A percentile compares a stretch with the other conserved stretches of the same genome.
Conservation (phyloP, 1,140 invertebrate genomes). For the Bombus haemorrhoidalis region DNA sequence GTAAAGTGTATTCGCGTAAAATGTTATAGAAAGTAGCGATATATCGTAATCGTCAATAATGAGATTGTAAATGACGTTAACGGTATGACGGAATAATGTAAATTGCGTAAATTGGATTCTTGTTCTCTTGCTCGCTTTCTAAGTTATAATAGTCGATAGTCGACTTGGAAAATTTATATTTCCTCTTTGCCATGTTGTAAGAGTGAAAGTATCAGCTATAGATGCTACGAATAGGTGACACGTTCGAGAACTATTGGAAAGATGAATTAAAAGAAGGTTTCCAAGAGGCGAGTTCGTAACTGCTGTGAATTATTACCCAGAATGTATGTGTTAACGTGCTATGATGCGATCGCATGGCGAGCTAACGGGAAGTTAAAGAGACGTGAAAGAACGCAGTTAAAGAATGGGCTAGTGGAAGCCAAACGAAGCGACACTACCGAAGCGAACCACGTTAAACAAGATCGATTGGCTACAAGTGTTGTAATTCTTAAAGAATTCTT, state of each 20-base stretch:
- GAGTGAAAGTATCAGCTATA: not conserved
- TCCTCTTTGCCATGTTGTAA: not conserved
- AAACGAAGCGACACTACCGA: not conserved
- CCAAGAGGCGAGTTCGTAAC: not conserved
- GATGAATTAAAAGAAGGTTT: constrained; percentile 1
- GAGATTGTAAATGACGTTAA: too few relatives aligned
- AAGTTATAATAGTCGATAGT: not conserved
- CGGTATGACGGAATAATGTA: not conserved
- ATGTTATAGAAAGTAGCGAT: too few relatives aligned
- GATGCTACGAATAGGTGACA: not conserved
- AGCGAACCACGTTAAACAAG: not conserved
- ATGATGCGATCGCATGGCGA: not conserved
- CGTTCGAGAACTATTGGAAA: too few relatives aligned
- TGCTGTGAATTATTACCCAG: not conserved
- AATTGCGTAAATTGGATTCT: not conserved
- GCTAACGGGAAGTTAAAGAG: constrained; percentile 10
- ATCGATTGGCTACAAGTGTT: not conserved
- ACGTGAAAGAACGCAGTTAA: constrained; percentile 9
- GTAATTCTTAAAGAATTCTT: not conserved
- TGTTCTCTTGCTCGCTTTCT: not conserved
- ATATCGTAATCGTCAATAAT: too few relatives aligned
- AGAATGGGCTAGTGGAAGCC: not conserved
- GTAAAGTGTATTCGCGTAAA: too few relatives aligned
- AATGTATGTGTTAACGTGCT: not conserved
- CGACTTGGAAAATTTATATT: not conserved